Evolutionary conservation across 2,888 invertebrate genomes (phyloP).

Genomic region (Phragmatobia fuliginosa): DNA sequence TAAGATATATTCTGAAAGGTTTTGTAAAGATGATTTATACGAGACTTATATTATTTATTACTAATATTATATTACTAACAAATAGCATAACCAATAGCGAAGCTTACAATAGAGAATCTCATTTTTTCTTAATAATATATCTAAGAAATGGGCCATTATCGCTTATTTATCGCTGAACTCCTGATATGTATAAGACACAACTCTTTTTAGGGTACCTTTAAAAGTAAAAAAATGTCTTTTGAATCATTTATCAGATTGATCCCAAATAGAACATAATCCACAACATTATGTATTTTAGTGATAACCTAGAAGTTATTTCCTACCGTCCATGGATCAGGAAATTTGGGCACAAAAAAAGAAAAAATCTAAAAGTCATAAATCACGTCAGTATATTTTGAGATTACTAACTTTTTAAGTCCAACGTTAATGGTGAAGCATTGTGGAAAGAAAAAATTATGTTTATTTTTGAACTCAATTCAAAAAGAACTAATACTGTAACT

Average conservation of each 20-base stretch:
- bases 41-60: constrained; percentile 32
- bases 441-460: background rate
- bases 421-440: background rate
- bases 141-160: constrained; percentile 75
- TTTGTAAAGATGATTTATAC: background rate
- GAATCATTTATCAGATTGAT: background rate
- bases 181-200: constrained; percentile 61
- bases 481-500: background rate
- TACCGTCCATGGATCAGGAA: too few species aligned
- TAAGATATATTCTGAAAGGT: background rate
- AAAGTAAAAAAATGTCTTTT: background rate
- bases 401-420: background rate
- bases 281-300: background rate
- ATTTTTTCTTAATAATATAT: constrained; percentile 73
- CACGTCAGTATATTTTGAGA: background rate
- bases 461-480: background rate
- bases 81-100: constrained; percentile 52
- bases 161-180: constrained; percentile 73
- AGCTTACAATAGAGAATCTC: constrained; percentile 59
- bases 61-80: constrained; percentile 46
- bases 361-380: background rate
- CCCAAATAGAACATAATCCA: too few species aligned
- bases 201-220: constrained; percentile 50
- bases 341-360: background rate
- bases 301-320: too few species aligned